Conservation (phyloP, 2,797 vertebrate species). For the Staurois parvus region DNA sequence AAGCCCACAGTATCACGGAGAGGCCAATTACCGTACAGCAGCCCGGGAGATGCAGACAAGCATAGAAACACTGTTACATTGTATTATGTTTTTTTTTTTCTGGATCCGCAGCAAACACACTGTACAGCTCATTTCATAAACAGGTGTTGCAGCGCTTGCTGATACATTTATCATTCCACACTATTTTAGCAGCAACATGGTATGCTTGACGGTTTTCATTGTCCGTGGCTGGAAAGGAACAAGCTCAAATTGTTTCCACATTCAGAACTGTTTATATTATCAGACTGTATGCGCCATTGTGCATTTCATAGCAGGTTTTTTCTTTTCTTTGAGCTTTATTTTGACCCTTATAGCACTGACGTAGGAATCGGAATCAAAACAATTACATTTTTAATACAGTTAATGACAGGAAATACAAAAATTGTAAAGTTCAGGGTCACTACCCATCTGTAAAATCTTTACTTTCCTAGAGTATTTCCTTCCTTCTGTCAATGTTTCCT, state of each 20-base stretch:
- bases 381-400: too few relatives aligned
- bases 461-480: too few relatives aligned
- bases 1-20: background rate
- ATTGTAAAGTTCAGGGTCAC: too few relatives aligned
- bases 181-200: background rate
- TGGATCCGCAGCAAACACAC: background rate
- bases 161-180: slow-evolving; percentile 2
- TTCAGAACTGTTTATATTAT: background rate
- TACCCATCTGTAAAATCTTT: too few relatives aligned
- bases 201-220: slow-evolving; percentile 4
- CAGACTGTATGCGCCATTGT: too few relatives aligned
- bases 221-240: background rate
- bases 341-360: too few relatives aligned
- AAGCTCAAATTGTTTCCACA: background rate
- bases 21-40: background rate
- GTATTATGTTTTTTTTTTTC: background rate
- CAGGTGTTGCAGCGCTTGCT: background rate
- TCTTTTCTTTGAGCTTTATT: too few relatives aligned
- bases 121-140: background rate
- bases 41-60: background rate
- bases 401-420: too few relatives aligned
- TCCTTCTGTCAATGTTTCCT: too few relatives aligned
- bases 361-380: too few relatives aligned
- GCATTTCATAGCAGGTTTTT: too few relatives aligned
- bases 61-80: background rate